Percentiles rank a stretch among this genome's conserved stretches.
phyloP scores from a whole-genome alignment of 2,888 invertebrate genomes.

The Acleris holmiana region DNA sequence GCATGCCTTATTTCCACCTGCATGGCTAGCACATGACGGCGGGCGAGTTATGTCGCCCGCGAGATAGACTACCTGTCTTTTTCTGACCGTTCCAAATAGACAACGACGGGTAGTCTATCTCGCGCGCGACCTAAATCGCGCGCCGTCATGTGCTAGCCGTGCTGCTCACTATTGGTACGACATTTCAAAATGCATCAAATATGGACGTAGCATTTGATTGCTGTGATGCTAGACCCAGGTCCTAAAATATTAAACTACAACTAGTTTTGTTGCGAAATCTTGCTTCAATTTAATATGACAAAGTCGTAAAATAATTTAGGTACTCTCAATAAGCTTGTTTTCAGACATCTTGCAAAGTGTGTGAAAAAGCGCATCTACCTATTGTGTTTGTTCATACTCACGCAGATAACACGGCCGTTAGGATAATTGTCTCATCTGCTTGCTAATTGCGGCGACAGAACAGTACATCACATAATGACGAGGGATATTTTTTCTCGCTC shows the following conservation, averaged over 20 bases:
- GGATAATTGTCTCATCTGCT: conserved; percentile 29
- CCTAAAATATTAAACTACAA: too few species aligned
- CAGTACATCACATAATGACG: conserved; percentile 37
- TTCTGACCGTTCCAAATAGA: too few species aligned
- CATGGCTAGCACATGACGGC: too few species aligned
- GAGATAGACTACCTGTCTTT: too few species aligned
- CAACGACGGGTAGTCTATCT: too few species aligned
- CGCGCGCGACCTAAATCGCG: too few species aligned
- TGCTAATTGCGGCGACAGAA: conserved; percentile 34
- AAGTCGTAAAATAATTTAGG: neutral
- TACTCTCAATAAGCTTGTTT: conserved; percentile 9
- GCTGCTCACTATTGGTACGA: neutral
- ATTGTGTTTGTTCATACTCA: conserved; percentile 20
- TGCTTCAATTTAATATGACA: neutral
- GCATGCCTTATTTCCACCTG: neutral
- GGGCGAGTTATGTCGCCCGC: too few species aligned
- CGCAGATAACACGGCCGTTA: conserved; percentile 11
- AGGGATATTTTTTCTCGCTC: conserved; percentile 37
- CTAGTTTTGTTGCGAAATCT: neutral
- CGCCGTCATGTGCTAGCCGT: too few species aligned
- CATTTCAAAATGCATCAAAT: neutral
- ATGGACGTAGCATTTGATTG: too few species aligned
- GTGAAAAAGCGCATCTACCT: conserved; percentile 19
- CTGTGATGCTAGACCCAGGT: too few species aligned
- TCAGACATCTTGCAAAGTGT: conserved; percentile 6